Evolutionary conservation across 2,797 vertebrate species (phyloP).

Genomic region (Babyrousa celebensis): DNA sequence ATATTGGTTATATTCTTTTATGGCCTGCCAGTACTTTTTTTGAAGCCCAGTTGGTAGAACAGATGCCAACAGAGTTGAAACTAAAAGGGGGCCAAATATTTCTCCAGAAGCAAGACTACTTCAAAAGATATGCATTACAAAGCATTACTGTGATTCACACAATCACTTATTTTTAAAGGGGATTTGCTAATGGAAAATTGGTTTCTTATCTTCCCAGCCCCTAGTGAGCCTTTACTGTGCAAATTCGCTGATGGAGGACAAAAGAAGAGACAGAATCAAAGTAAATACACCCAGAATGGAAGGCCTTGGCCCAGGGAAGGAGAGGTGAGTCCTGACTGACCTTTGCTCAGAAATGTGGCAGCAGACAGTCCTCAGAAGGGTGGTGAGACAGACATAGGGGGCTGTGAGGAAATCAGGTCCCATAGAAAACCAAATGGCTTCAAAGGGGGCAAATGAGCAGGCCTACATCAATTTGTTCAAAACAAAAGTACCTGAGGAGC

Average conservation of each 20-base stretch:
- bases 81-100: constrained; percentile 87
- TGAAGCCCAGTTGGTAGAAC: constrained; percentile 89
- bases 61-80: constrained; percentile 90
- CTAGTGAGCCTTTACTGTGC: constrained; percentile 98
- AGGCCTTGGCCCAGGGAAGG: constrained; percentile 98
- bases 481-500: constrained; percentile 66
- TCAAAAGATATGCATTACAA: constrained; percentile 91
- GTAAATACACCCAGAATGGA: constrained; percentile 98
- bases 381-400: constrained; percentile 49
- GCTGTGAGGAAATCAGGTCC: constrained; percentile 58
- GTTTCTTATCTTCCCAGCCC: constrained; percentile 94
- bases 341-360: constrained; percentile 75
- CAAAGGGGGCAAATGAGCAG: background rate
- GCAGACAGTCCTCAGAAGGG: constrained; percentile 55
- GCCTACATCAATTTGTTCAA: background rate
- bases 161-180: constrained; percentile 86
- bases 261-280: constrained; percentile 99
- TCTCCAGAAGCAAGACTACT: constrained; percentile 89
- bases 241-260: constrained; percentile 99
- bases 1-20: constrained; percentile 93
- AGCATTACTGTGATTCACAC: constrained; percentile 87
- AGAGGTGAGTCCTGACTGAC: constrained; percentile 94
- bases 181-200: constrained; percentile 89
- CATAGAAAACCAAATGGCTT: constrained; percentile 48
- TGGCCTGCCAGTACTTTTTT: constrained; percentile 93